Evolutionary conservation across 2,888 invertebrate genomes (phyloP).

Genomic region (Thereva nobilitata): DNA sequence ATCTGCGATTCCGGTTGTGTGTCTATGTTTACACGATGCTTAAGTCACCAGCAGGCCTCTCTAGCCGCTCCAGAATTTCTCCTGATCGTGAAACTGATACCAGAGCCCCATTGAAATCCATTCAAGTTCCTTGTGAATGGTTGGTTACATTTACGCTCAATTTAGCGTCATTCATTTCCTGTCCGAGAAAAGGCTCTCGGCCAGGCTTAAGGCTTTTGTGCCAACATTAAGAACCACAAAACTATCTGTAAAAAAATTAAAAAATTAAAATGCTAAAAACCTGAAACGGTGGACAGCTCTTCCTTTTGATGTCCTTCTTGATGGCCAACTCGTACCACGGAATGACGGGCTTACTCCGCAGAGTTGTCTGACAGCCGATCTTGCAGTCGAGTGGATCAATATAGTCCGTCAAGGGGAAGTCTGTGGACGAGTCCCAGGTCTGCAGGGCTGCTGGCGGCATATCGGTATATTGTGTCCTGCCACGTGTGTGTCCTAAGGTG

Average conservation of each 20-base stretch:
- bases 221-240: background rate
- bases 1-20: constrained; percentile 16
- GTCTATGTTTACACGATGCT: too few relatives aligned
- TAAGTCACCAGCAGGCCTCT: too few relatives aligned
- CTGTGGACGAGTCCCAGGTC: constrained; percentile 32
- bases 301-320: constrained; percentile 70
- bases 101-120: background rate
- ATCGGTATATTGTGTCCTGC: background rate
- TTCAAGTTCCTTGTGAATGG: constrained; percentile 4
- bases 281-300: constrained; percentile 81
- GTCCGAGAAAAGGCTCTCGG: too few relatives aligned
- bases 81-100: too few relatives aligned
- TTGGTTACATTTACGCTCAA: constrained; percentile 8
- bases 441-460: background rate
- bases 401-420: constrained; percentile 49
- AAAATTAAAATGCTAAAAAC: constrained; percentile 47
- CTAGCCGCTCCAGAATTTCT: too few relatives aligned
- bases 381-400: constrained; percentile 65
- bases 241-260: background rate
- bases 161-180: constrained; percentile 7
- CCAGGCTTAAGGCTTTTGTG: background rate
- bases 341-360: constrained; percentile 70
- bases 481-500: constrained; percentile 55
- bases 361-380: constrained; percentile 69
- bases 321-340: constrained; percentile 91